Conservation (phyloP, 2,113 vertebrate species). For the Trachemys scripta region DNA sequence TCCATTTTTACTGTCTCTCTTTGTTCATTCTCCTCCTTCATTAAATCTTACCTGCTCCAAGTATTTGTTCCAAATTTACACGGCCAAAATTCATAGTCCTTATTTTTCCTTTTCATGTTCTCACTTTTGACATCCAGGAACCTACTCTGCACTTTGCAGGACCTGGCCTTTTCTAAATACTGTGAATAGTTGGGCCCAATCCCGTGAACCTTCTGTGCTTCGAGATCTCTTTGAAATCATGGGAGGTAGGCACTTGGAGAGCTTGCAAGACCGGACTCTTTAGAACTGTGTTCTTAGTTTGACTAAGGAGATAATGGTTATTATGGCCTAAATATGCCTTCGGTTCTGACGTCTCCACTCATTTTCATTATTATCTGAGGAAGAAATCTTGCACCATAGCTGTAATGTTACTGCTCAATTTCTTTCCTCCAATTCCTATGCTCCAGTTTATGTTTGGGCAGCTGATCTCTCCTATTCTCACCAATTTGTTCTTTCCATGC, state of each 20-base stretch:
- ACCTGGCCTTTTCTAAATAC: not conserved
- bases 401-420: not conserved
- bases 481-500: not conserved
- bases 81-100: not conserved
- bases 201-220: not conserved
- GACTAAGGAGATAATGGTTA: not conserved
- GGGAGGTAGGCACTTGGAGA: too few relatives aligned
- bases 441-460: not conserved
- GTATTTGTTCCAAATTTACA: fast-evolving
- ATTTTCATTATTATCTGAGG: not conserved
- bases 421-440: not conserved
- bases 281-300: not conserved
- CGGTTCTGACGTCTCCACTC: too few relatives aligned
- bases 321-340: not conserved
- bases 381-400: not conserved
- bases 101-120: not conserved
- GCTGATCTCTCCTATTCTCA: not conserved
- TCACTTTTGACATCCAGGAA: not conserved
- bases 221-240: not conserved
- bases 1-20: not conserved
- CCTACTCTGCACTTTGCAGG: not conserved
- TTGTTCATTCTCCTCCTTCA: not conserved
- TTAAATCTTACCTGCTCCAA: fast-evolving
- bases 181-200: too few relatives aligned
- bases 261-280: not conserved